Base-by-base conservation (phyloP, 2,113 vertebrate genomes). In the Hyaena hyaena region DNA sequence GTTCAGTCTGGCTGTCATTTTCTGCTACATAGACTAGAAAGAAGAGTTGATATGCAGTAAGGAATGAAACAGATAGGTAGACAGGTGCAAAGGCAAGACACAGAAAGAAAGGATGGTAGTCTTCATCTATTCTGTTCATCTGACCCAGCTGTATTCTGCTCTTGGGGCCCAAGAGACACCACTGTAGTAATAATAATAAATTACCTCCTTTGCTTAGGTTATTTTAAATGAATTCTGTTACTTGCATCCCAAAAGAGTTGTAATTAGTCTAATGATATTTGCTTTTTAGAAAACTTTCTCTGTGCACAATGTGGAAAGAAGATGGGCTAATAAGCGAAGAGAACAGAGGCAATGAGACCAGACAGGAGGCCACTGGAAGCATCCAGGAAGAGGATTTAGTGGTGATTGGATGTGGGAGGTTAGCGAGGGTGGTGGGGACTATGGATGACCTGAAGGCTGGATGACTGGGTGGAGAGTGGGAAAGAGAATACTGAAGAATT, bases 401-500 rank as follows among this genome's bases (percentile, higher is more conserved):
- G 74, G 73, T 82, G 63, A 66, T 4, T 66, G 8, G 48, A 58
- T 87, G 43, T 76, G 35, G 17, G 26, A 81, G 16, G 33, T 31
- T 7, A 90, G 14, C 28, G 21, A 63, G 23, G 8, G 33, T 45
- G 53, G 17, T 65, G n/a, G 2, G n/a, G 4, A 88, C 66, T 93
- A 73, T 68, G 68, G 12, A 53, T 73, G 58, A 65, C 71, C 82
- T 63, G 21, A 73, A 94, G 45, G 35, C 53, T 92, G 21, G n/a
- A 69, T 43, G 58, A 69, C 16, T 19, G 43, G 23, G 58, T 63
- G 7, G 12, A 79, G 19, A 85, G 58, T 71, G 76, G 33, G 35
- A 88, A 95, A 63, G 39, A 83, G 24, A 94, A 87, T 63, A 88
- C 31, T 63, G 66, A 55, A 76, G 35, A 92, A 73, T 79, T 53